Percentiles rank a stretch among this genome's conserved stretches.
Evolutionary conservation across 2,888 invertebrate species (phyloP).

Genomic region (Hirtodrosophila trivittata): DNA sequence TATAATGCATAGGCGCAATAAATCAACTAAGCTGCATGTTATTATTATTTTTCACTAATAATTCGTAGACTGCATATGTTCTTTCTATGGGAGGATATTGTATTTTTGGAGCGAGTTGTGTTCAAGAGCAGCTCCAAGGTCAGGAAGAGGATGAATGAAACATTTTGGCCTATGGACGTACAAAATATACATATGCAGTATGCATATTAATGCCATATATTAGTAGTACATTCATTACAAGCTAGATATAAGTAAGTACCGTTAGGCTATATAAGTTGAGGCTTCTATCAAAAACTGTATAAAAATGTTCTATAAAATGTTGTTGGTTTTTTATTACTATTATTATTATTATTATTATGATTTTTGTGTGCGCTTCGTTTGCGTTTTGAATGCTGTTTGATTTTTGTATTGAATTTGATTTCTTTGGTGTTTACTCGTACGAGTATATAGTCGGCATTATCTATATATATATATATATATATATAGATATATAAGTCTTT

Average conservation of each 20-base stretch:
- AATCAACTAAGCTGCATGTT: constrained; percentile 62
- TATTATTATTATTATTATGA: constrained; percentile 12
- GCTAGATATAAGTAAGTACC: constrained; percentile 35
- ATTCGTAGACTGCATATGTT: constrained; percentile 43
- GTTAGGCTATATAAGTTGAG: not conserved
- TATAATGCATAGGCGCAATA: constrained; percentile 54
- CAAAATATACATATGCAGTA: constrained; percentile 22
- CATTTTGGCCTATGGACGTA: constrained; percentile 46
- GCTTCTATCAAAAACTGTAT: constrained; percentile 58
- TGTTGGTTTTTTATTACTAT: not conserved
- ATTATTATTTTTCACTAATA: constrained; percentile 44
- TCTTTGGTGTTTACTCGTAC: constrained; percentile 36
- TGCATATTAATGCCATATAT: constrained; percentile 27
- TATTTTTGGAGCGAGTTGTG: constrained; percentile 12
- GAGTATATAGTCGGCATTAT: constrained; percentile 37
- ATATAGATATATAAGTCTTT: constrained; percentile 56
- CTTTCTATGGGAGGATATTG: constrained; percentile 32
- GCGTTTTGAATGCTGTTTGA: constrained; percentile 15
- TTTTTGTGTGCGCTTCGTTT: constrained; percentile 8
- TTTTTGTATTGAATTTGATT: constrained; percentile 42
- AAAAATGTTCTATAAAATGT: constrained; percentile 63
- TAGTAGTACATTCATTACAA: constrained; percentile 42
- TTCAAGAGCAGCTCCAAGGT: constrained; percentile 1
- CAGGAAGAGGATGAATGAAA: not conserved
- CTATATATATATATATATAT: constrained; percentile 20